phyloP scores from a whole-genome alignment of 2,888 invertebrate species.

The Pollenia angustigena region DNA sequence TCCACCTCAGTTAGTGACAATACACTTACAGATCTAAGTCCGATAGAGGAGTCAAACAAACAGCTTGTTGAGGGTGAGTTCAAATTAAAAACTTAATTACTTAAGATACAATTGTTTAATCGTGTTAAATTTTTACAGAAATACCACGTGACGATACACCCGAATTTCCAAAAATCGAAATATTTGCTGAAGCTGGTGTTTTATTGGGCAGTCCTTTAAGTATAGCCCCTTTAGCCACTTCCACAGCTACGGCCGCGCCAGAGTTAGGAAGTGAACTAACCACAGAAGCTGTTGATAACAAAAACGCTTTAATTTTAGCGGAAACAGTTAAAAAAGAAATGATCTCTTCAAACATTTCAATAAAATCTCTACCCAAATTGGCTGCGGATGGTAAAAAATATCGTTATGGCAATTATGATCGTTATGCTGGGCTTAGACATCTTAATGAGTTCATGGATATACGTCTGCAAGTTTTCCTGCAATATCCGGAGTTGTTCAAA shows the following conservation, averaged over 20 bases:
- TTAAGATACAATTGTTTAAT: neutral
- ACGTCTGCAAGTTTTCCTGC: constrained; percentile 91
- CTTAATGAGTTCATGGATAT: constrained; percentile 92
- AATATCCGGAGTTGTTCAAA: constrained; percentile 92
- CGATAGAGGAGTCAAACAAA: constrained; percentile 82
- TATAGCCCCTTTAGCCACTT: constrained; percentile 78
- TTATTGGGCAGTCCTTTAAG: constrained; percentile 79
- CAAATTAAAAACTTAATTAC: neutral
- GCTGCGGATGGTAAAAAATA: constrained; percentile 91
- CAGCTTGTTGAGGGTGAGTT: constrained; percentile 78
- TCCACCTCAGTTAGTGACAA: constrained; percentile 85
- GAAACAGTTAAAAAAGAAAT: constrained; percentile 68
- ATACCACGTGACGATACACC: constrained; percentile 81
- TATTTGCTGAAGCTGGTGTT: constrained; percentile 75
- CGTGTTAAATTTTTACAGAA: constrained; percentile 74
- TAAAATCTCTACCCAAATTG: constrained; percentile 84
- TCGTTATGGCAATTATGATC: constrained; percentile 98
- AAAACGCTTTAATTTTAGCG: constrained; percentile 63
- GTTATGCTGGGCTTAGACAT: constrained; percentile 98
- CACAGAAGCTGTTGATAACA: constrained; percentile 41
- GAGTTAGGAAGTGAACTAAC: constrained; percentile 65
- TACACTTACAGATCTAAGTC: constrained; percentile 83
- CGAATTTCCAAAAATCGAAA: constrained; percentile 76
- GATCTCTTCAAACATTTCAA: constrained; percentile 33
- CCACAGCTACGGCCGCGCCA: constrained; percentile 75